Evolutionary conservation across 2,113 vertebrate genomes (phyloP), one percentile per base, ranked within the genome.

Genomic region (Genyomyrus donnyi): DNA sequence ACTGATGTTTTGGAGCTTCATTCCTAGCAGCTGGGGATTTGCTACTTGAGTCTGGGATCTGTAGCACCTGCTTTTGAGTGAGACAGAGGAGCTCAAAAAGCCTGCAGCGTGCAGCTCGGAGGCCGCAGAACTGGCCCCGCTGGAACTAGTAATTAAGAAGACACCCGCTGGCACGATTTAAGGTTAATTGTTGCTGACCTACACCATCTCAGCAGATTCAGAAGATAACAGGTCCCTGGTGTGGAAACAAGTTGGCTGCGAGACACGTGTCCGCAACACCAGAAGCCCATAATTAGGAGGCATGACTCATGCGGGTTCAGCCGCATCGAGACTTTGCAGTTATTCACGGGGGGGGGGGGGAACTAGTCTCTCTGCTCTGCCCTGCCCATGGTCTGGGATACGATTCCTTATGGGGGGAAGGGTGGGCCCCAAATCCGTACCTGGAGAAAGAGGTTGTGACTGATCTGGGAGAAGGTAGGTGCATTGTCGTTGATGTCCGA

Each of bases 401-500:
- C 80, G 46, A 42, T 13, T 66, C 35, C 21, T 87, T 27, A 27
- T 3, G 74, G 74, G 70, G 31, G 77, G 56, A 46, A 89, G 62
- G 31, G 77, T 17, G 39, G 5, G 27, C 15, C 0, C 2, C n/a
- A 35, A 50, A 11, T 53, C 39, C 90, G 0, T 94, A 99, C 98
- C 97, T 98, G 97, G 90, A 99, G 94, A 88, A 97, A 92, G 66
- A 97, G 96, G 46, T 93, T 97, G 93, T 99, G 97, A 94, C 97
- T 98, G 93, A 98, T 96, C 94, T 97, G 96, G 52, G 98, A 98
- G 95, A 99, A 99, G 66, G 97, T 91, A 0, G 98, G 98, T 0
- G 97, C 96, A 93, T 99, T 99, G 93, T 99, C 98, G 10, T 99
- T 99, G 94, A 98, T 95, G 27, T 99, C 98, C 1, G 93, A 92